phyloP scores from a whole-genome alignment of 2,797 vertebrate genomes.

The Sebastes trivittatus region DNA sequence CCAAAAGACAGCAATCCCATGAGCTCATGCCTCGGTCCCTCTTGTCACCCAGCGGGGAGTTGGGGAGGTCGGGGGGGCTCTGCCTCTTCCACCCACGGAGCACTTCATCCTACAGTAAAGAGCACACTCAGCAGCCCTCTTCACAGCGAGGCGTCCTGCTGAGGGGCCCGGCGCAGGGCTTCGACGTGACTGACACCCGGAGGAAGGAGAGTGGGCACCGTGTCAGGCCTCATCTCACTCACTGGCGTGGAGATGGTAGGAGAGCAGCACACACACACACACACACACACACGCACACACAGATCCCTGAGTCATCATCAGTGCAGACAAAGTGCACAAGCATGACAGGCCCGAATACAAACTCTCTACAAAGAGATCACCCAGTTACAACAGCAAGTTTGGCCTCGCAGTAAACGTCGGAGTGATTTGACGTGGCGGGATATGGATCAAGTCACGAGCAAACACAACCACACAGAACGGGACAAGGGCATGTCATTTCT shows the following conservation, averaged over 20 bases:
- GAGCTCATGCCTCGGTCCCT: conserved; percentile 10
- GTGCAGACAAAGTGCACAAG: conserved; percentile 34
- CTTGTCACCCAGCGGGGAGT: conserved; percentile 14
- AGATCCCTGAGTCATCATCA: conserved; percentile 64
- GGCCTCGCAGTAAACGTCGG: conserved; percentile 4
- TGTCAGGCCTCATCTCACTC: conserved; percentile 77
- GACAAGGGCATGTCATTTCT: conserved; percentile 72
- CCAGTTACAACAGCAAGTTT: neutral
- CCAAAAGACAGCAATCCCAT: conserved; percentile 24
- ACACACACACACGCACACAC: conserved; percentile 22
- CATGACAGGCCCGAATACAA: conserved; percentile 36
- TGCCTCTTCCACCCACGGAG: conserved; percentile 47
- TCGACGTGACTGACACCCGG: conserved; percentile 71
- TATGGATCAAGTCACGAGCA: conserved; percentile 25
- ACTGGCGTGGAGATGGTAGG: conserved; percentile 48
- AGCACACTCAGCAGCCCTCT: conserved; percentile 60
- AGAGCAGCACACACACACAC: conserved; percentile 28
- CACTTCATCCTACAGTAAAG: conserved; percentile 52
- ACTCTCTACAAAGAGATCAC: conserved; percentile 23
- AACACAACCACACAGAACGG: conserved; percentile 44
- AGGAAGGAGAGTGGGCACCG: conserved; percentile 69
- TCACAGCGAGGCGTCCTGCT: conserved; percentile 51
- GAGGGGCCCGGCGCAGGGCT: conserved; percentile 37
- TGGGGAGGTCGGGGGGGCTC: neutral
- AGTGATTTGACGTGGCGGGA: conserved; percentile 2